These are phyloP conservation scores for Lithophane semibrunnea DNA, from an alignment of 2,888 invertebrate species.

Conservation along the genomic window DNA sequence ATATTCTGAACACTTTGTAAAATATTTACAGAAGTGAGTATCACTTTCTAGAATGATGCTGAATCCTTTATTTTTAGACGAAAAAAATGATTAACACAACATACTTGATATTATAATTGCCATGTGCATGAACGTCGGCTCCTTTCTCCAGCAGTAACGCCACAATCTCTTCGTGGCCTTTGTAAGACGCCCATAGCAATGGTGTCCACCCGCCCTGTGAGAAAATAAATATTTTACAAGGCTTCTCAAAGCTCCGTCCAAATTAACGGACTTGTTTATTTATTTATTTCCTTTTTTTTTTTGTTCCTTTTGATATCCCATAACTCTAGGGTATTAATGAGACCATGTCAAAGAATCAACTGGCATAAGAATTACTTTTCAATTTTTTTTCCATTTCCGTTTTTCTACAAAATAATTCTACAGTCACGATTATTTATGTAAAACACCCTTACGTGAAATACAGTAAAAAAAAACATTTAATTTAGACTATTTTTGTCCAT, in stretches of 20 bases:
- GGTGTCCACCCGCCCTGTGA: conserved; percentile 98
- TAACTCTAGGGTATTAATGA: too few relatives aligned
- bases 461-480: too few relatives aligned
- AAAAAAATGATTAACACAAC: not conserved
- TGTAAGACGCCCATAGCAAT: conserved; percentile 99
- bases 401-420: too few relatives aligned
- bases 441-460: too few relatives aligned
- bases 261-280: too few relatives aligned
- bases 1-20: not conserved
- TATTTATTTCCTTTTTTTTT: too few relatives aligned
- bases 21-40: not conserved
- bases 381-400: too few relatives aligned
- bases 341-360: too few relatives aligned
- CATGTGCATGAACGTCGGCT: conserved; percentile 98
- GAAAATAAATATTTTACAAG: not conserved
- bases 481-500: too few relatives aligned
- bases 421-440: too few relatives aligned
- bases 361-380: too few relatives aligned
- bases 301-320: too few relatives aligned
- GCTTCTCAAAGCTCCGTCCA: not conserved
- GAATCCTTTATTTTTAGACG: not conserved
- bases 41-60: not conserved
- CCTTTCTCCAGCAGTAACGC: conserved; percentile 94
- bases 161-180: conserved; percentile 95
- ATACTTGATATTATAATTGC: conserved; percentile 96